Conservation (phyloP, 1,140 invertebrate genomes). For the Diprion similis region DNA sequence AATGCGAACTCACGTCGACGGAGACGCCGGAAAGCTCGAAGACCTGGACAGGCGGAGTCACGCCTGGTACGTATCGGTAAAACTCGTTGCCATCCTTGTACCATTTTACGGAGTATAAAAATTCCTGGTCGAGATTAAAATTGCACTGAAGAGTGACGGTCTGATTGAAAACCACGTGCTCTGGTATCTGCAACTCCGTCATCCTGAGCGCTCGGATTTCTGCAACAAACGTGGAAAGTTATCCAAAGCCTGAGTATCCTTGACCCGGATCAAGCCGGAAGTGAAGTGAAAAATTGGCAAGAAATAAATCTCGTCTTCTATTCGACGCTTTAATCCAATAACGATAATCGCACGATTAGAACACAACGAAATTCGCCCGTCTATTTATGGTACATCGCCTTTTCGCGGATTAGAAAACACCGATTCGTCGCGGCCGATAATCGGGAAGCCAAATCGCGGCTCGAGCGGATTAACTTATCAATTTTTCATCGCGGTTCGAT, state of each 20-base stretch:
- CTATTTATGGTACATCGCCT: no score
- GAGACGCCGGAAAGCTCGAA: slow-evolving; percentile 79
- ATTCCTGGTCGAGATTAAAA: slow-evolving; percentile 80
- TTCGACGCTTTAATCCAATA: no score
- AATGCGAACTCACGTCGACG: slow-evolving; percentile 76
- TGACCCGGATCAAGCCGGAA: not conserved
- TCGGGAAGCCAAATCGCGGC: no score
- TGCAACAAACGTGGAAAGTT: slow-evolving; percentile 37
- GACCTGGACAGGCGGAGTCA: slow-evolving; percentile 74
- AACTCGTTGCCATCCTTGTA: slow-evolving; percentile 89
- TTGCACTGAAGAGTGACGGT: slow-evolving; percentile 76
- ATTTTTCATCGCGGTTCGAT: no score
- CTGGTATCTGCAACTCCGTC: slow-evolving; percentile 72
- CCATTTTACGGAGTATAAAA: slow-evolving; percentile 87
- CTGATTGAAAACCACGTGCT: slow-evolving; percentile 72
- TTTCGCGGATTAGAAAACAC: no score
- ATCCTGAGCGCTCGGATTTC: slow-evolving; percentile 62
- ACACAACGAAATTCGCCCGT: no score
- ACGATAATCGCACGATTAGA: no score
- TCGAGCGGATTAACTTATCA: no score
- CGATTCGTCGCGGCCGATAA: no score
- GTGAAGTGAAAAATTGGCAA: no score
- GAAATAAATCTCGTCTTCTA: no score
- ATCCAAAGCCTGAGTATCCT: not conserved
- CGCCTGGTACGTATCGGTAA: slow-evolving; percentile 80